Conservation (phyloP, 2,888 invertebrate genomes). For the Metellina segmentata region DNA sequence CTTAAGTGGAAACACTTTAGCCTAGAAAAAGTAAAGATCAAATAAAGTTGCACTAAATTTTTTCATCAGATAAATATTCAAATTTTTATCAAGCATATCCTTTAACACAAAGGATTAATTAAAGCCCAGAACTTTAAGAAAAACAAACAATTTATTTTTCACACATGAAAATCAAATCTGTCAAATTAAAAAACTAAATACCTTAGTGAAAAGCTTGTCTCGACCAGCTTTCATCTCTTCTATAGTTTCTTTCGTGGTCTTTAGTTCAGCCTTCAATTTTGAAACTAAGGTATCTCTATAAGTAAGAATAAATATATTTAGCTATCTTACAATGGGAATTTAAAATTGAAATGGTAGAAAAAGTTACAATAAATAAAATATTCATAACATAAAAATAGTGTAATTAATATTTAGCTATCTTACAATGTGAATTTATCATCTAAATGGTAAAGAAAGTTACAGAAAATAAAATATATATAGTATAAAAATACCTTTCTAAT, state of each 20-base stretch:
- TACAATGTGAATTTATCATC: neutral
- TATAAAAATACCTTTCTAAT: slow-evolving; percentile 44
- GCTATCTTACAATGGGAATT: neutral
- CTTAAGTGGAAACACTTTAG: no score
- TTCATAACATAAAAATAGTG: neutral
- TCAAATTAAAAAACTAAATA: neutral
- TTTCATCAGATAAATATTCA: no score
- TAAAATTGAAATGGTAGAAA: neutral
- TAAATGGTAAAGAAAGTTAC: neutral
- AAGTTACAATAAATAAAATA: neutral
- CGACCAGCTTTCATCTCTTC: slow-evolving; percentile 71
- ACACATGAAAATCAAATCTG: no score
- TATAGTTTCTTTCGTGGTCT: slow-evolving; percentile 21
- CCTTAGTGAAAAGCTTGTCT: slow-evolving; percentile 64
- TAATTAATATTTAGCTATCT: neutral
- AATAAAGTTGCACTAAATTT: no score
- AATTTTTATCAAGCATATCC: slow-evolving; percentile 9
- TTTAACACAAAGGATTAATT: neutral
- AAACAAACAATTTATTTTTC: neutral
- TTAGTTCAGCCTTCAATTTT: slow-evolving; percentile 51
- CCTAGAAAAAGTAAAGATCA: no score
- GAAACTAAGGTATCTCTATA: slow-evolving; percentile 46
- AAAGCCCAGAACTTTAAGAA: neutral
- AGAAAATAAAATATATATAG: neutral
- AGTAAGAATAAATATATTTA: neutral